Conservation (phyloP, 2,113 vertebrate genomes). For the Malurus melanocephalus region DNA sequence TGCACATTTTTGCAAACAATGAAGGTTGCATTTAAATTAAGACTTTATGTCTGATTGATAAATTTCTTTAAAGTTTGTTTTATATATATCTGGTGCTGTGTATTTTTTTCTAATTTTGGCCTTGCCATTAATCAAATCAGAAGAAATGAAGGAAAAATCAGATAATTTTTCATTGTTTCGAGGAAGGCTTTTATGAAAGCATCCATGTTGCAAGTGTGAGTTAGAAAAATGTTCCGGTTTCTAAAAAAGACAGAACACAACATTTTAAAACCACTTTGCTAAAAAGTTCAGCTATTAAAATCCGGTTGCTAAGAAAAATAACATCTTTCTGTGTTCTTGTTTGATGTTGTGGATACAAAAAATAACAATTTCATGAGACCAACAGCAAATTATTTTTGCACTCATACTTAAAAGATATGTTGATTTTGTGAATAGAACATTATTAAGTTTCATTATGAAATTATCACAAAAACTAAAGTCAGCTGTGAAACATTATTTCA, state of each 20-base stretch:
- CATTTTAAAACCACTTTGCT: background rate
- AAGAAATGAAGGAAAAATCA: background rate
- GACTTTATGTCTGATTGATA: background rate
- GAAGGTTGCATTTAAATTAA: background rate
- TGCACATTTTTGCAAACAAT: background rate
- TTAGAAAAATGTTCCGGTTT: background rate
- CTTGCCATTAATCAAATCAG: background rate
- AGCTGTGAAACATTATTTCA: constrained; percentile 26
- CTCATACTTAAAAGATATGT: background rate
- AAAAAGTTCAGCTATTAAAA: background rate
- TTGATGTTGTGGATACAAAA: background rate
- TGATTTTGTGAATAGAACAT: constrained; percentile 17
- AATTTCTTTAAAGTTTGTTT: background rate
- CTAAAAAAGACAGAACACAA: background rate
- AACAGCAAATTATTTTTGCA: background rate
- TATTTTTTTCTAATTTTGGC: background rate
- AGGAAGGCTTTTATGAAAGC: background rate
- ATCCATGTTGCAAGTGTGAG: background rate
- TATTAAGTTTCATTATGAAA: constrained; percentile 41
- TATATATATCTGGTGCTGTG: background rate
- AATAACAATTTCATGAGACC: background rate
- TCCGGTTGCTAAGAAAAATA: background rate
- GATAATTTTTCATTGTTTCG: background rate
- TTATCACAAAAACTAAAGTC: constrained; percentile 42
- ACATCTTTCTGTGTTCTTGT: background rate